These are phyloP conservation scores for Orchesellides sinensis DNA, from an alignment of 2,888 invertebrate species.

Conservation along the genomic window DNA sequence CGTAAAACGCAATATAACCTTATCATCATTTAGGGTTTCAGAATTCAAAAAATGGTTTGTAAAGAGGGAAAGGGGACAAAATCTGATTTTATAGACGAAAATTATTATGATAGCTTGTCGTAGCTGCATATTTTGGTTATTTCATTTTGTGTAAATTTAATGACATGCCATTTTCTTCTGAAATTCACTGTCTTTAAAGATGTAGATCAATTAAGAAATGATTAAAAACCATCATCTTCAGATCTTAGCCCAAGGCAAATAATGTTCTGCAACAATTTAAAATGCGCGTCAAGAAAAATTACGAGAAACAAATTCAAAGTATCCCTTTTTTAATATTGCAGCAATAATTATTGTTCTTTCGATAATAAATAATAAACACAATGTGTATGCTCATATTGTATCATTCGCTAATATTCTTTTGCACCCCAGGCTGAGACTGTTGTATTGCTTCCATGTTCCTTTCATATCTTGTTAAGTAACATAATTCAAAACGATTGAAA, in stretches of 20 bases:
- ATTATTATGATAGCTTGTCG: no score
- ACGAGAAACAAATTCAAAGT: constrained; percentile 49
- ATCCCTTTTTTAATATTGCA: constrained; percentile 43
- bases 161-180: constrained; percentile 32
- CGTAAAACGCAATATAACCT: background rate
- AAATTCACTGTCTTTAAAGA: no score
- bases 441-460: constrained; percentile 28
- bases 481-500: constrained; percentile 46
- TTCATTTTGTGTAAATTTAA: constrained; percentile 6
- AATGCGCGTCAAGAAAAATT: constrained; percentile 39
- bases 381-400: background rate
- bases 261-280: constrained; percentile 48
- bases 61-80: constrained; percentile 22
- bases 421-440: background rate
- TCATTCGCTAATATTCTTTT: background rate
- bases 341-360: constrained; percentile 56
- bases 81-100: no score
- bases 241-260: constrained; percentile 48
- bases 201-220: no score
- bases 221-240: no score
- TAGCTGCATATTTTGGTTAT: background rate
- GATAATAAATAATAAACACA: constrained; percentile 33
- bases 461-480: constrained; percentile 41
- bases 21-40: constrained; percentile 5
- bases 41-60: constrained; percentile 24